These are phyloP conservation scores for Dolichotis patagonum DNA, from an alignment of 2,113 vertebrate species.

Conservation along the genomic window DNA sequence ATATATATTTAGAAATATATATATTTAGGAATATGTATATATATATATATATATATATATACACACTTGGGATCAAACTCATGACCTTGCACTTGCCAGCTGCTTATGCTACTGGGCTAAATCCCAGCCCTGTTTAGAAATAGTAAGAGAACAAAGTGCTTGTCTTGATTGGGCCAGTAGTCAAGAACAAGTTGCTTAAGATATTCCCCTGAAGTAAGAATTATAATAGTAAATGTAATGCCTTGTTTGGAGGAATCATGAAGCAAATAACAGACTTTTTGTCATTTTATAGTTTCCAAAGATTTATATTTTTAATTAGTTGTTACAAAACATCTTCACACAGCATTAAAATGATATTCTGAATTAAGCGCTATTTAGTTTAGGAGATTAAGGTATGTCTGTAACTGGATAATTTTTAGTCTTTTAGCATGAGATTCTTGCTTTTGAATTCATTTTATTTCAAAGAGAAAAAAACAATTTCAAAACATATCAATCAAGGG, in stretches of 20 bases:
- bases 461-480: too few species aligned
- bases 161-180: background rate
- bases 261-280: background rate
- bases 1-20: too few species aligned
- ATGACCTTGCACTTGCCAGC: too few species aligned
- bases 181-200: background rate
- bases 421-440: background rate
- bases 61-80: too few species aligned
- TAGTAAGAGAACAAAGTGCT: background rate
- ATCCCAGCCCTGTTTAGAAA: background rate
- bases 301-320: background rate
- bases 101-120: too few species aligned
- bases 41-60: too few species aligned
- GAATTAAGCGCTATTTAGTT: background rate
- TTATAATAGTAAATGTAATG: background rate
- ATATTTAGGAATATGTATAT: too few species aligned
- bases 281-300: background rate
- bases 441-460: too few species aligned
- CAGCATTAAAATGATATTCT: background rate
- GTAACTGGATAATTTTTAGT: background rate
- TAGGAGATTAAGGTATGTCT: background rate
- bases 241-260: background rate
- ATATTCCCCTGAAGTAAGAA: background rate
- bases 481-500: too few species aligned
- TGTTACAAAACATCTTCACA: slow-evolving; percentile 6